Conservation (phyloP, 2,113 vertebrate species). For the Propithecus coquereli region DNA sequence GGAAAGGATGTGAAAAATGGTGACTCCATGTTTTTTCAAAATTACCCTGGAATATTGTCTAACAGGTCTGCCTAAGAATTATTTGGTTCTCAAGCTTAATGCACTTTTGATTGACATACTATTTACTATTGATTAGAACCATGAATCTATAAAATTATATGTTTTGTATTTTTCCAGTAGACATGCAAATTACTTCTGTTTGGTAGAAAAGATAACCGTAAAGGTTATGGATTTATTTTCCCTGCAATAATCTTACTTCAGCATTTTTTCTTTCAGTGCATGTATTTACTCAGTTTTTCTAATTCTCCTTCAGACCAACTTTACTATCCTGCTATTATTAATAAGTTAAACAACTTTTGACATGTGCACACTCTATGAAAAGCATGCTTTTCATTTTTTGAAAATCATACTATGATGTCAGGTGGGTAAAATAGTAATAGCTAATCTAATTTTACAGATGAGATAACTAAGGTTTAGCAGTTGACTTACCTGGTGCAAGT, state of each 20-base stretch:
- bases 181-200: neutral
- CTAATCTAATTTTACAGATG: neutral
- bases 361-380: neutral
- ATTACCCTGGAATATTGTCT: neutral
- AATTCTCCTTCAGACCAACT: neutral
- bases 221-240: neutral
- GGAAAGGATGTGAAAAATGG: neutral
- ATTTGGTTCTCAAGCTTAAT: neutral
- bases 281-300: neutral
- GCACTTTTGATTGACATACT: neutral
- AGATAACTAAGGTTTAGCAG: neutral
- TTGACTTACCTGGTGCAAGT: neutral
- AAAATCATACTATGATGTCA: neutral
- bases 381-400: neutral
- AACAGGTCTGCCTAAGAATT: neutral
- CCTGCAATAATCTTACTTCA: neutral
- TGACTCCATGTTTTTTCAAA: neutral
- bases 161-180: neutral
- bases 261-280: neutral
- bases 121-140: neutral
- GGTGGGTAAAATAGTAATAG: neutral
- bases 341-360: neutral
- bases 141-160: conserved; percentile 26
- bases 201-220: neutral
- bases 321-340: neutral